Base-by-base conservation (phyloP, 1,140 invertebrate genomes). In the Lasioglossum baleicum region DNA sequence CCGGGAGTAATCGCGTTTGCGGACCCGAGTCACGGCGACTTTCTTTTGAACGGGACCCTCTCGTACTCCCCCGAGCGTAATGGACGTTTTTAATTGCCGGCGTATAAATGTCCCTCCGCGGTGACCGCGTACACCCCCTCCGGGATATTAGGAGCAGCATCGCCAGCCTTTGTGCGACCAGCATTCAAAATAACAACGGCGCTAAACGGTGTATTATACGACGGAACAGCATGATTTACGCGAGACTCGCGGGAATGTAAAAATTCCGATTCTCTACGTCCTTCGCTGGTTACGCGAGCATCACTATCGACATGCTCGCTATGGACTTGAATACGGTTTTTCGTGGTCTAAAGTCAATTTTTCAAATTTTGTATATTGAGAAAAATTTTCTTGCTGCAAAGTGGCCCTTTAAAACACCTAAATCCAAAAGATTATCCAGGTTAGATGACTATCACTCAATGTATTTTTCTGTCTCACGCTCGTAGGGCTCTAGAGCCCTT, bases 1-100 rank as follows among this genome's bases (percentile, higher is more conserved):
- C 5, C 66, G 77, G 20, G 69, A 83, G 75, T 83, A 80, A 83
- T 83, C 80, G 71, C 53, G 40, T 66, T 66, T 13, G 42, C 40
- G 4, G 20, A 44, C 64, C n/a, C 20, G 61, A 17, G 13, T 40
- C 56, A 58, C 58, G 58, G 22, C 20, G 13, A 35, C 31, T 64
- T 20, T 17, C 64, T n/a, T 58, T 44, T 13, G 40, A 6, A 8
- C 26, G 6, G 6, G 35, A 10, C 48, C 48, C 5, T 26, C 13
- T 53, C 48, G n/a, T 5, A 7, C 51, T 58, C 22, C 51, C 13
- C 22, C n/a, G 44, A 26, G 42, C 42, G 44, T n/a, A 69, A 67
- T 56, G 66, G 2, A 48, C 76, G 67, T 81, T 71, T 64, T 81
- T 58, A 66, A 81, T 77, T 77, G 61, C n/a, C 40, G 13, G 35